A percentile compares a stretch with the other conserved stretches of the same genome.
Conservation (phyloP, 1,140 invertebrate genomes). For the Lerema accius region DNA sequence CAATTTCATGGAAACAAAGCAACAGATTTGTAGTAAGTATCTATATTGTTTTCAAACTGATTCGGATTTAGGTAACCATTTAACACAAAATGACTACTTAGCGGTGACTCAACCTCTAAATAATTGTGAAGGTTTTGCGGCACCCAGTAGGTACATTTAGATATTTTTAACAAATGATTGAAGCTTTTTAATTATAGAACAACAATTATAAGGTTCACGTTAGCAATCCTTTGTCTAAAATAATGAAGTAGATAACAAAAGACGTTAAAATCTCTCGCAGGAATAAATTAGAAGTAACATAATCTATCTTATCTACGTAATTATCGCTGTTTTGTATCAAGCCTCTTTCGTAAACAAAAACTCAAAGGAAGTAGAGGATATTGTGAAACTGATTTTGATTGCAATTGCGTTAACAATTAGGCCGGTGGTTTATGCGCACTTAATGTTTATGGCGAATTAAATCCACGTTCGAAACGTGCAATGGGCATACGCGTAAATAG, state of each 20-base stretch:
- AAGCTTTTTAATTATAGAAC: background rate
- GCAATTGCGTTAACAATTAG: conserved; percentile 31
- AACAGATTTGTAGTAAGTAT: too few relatives aligned
- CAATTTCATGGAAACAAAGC: too few relatives aligned
- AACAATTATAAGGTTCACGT: background rate
- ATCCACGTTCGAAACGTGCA: conserved; percentile 26
- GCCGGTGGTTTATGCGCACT: conserved; percentile 21
- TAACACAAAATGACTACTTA: too few relatives aligned
- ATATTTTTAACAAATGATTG: background rate
- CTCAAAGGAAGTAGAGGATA: conserved; percentile 20
- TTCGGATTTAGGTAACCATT: too few relatives aligned
- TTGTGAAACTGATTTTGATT: conserved; percentile 31
- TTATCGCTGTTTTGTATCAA: conserved; percentile 7
- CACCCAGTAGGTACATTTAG: background rate
- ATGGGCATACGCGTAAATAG: conserved; percentile 22
- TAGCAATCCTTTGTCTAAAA: background rate
- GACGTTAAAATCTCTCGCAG: background rate
- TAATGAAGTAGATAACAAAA: background rate
- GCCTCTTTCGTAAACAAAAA: conserved; percentile 21
- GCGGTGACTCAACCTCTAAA: background rate
- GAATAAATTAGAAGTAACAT: background rate
- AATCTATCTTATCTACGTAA: background rate
- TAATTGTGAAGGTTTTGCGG: background rate
- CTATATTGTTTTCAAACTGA: too few relatives aligned
- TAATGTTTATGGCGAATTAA: conserved; percentile 35